Conservation (phyloP, 1,140 invertebrate genomes). For the Drosophila ananassae region DNA sequence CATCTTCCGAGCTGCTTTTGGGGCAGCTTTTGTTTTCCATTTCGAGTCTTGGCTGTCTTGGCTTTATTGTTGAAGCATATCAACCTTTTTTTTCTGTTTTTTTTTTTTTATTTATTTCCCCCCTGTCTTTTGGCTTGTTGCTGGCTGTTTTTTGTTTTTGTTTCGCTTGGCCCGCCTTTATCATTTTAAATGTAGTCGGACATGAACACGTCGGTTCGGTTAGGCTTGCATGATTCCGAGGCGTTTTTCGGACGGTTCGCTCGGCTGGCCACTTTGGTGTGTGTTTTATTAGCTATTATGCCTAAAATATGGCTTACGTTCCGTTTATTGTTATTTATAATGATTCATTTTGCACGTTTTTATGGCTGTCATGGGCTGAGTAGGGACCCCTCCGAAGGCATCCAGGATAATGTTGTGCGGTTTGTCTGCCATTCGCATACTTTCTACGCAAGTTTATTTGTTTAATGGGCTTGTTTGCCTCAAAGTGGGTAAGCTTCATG, state of each 20-base stretch:
- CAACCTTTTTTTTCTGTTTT: conserved; percentile 29
- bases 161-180: conserved; percentile 56
- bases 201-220: conserved; percentile 65
- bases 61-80: conserved; percentile 44
- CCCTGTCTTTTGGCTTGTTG: conserved; percentile 15
- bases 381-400: conserved; percentile 38
- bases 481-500: conserved; percentile 1
- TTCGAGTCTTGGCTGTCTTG: conserved; percentile 43
- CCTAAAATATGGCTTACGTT: conserved; percentile 77
- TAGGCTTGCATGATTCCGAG: conserved; percentile 70
- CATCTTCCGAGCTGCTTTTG: conserved; percentile 30
- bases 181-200: conserved; percentile 74
- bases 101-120: conserved; percentile 15
- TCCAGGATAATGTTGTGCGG: conserved; percentile 47
- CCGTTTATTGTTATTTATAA: conserved; percentile 80
- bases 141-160: conserved; percentile 32
- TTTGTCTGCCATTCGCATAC: conserved; percentile 47
- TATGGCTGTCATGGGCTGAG: conserved; percentile 64
- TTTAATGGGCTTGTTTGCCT: conserved; percentile 32
- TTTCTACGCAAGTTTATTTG: conserved; percentile 45
- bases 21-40: conserved; percentile 37
- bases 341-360: conserved; percentile 78
- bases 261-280: conserved; percentile 60
- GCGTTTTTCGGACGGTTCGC: conserved; percentile 30
- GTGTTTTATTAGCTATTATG: conserved; percentile 81